Evolutionary conservation across 2,888 invertebrate species (phyloP).

Genomic region (Julus scandinavius): DNA sequence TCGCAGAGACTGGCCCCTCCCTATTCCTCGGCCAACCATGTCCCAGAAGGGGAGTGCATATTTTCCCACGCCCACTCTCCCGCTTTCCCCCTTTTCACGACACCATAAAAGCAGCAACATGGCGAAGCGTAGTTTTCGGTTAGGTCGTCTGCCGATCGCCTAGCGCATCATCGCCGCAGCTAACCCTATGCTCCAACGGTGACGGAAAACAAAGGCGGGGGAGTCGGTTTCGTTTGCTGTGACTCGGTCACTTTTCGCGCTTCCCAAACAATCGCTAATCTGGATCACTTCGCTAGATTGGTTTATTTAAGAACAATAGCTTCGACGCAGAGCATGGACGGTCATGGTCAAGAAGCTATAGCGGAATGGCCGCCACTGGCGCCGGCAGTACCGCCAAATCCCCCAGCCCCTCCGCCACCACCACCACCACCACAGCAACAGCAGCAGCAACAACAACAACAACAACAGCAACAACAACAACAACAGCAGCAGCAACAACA

Average conservation of each 20-base stretch:
- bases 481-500: slow-evolving; percentile 39
- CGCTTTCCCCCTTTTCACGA: not conserved
- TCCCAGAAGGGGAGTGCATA: not conserved
- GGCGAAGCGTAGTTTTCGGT: not conserved
- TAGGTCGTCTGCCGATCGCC: slow-evolving; percentile 17
- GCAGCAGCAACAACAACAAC: slow-evolving; percentile 18
- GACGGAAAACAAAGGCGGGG: not conserved
- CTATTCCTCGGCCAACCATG: not conserved
- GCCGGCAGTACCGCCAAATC: not conserved
- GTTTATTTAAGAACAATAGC: slow-evolving; percentile 51
- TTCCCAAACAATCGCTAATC: slow-evolving; percentile 26
- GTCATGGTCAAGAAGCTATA: slow-evolving; percentile 52
- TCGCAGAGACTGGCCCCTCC: not conserved
- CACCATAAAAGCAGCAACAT: slow-evolving; percentile 17
- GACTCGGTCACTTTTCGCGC: slow-evolving; percentile 17
- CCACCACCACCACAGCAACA: slow-evolving; percentile 37
- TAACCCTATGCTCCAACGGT: not conserved
- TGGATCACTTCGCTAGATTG: slow-evolving; percentile 50
- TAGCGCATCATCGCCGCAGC: not conserved
- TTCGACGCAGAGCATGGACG: slow-evolving; percentile 42
- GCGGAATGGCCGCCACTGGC: slow-evolving; percentile 47
- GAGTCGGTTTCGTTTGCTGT: not conserved
- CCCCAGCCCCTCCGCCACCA: not conserved
- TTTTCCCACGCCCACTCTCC: slow-evolving; percentile 10
- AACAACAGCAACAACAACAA: slow-evolving; percentile 46